Conservation (phyloP, 2,888 invertebrate species). For the Stenoptilia bipunctidactyla region DNA sequence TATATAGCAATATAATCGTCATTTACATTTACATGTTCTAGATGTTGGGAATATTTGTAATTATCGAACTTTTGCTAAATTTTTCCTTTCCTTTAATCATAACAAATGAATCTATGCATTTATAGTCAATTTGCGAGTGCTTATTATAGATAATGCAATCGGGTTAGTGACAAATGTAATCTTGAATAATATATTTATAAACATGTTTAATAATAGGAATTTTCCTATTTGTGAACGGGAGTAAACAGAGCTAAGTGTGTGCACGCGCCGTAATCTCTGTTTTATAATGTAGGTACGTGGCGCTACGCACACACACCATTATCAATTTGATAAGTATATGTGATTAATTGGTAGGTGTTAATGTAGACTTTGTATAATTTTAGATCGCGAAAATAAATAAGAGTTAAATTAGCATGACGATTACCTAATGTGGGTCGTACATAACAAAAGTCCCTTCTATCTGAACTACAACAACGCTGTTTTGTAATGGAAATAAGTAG, state of each 20-base stretch:
- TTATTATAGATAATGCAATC: constrained; percentile 30
- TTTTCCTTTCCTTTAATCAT: constrained; percentile 48
- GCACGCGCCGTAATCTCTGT: not conserved
- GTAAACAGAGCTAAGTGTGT: not conserved
- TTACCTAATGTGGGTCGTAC: no score
- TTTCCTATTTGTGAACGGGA: constrained; percentile 50
- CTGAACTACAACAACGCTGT: no score
- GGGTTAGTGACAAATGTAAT: constrained; percentile 36
- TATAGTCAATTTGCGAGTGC: constrained; percentile 48
- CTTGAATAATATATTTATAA: constrained; percentile 11
- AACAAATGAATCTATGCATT: constrained; percentile 38
- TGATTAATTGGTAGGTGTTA: no score
- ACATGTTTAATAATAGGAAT: constrained; percentile 46
- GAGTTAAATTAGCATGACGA: no score
- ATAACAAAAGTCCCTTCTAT: no score
- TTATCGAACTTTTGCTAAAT: constrained; percentile 42
- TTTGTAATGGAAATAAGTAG: no score
- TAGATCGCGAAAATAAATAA: no score
- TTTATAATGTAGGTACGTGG: no score
- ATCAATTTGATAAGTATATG: no score
- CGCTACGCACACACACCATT: no score
- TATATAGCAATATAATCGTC: not conserved
- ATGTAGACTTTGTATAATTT: no score
- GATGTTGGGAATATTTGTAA: constrained; percentile 31
- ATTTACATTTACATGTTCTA: not conserved